phyloP scores from a whole-genome alignment of 2,888 invertebrate genomes.

The Spatulosminthurus flaviceps region DNA sequence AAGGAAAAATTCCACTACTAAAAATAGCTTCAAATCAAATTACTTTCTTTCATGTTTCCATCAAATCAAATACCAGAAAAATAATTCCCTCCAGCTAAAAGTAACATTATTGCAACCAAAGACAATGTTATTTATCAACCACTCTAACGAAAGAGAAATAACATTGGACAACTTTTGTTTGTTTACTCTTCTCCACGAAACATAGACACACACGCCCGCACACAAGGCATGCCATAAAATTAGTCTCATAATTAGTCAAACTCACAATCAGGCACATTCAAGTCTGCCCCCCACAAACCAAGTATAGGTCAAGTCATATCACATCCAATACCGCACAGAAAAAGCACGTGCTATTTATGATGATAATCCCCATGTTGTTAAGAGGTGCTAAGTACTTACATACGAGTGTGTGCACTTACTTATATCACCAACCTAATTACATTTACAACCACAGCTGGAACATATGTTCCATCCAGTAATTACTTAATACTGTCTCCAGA shows the following conservation, averaged over 20 bases:
- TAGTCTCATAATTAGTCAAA: slow-evolving; percentile 2
- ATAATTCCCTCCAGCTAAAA: slow-evolving; percentile 9
- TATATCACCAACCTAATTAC: too few species aligned
- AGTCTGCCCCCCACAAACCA: too few species aligned
- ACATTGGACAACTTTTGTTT: background rate
- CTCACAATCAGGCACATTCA: background rate
- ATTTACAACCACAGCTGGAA: too few species aligned
- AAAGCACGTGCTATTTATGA: too few species aligned
- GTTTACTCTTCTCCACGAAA: slow-evolving; percentile 7
- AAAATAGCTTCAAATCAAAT: slow-evolving; percentile 3
- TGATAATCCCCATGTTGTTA: too few species aligned
- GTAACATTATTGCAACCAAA: slow-evolving; percentile 10
- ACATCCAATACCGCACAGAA: too few species aligned
- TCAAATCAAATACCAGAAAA: slow-evolving; percentile 14
- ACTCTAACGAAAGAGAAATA: background rate
- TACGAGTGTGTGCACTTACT: too few species aligned
- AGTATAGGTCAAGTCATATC: too few species aligned
- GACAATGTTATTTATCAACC: background rate
- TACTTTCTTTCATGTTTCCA: slow-evolving; percentile 18
- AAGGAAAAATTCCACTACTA: background rate
- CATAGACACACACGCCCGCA: background rate
- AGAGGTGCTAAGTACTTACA: too few species aligned
- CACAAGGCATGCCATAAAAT: slow-evolving; percentile 1
- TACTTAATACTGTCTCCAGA: too few species aligned
- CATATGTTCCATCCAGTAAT: too few species aligned